Conservation (phyloP, 2,113 vertebrate genomes). For the Oryzias woworae region DNA sequence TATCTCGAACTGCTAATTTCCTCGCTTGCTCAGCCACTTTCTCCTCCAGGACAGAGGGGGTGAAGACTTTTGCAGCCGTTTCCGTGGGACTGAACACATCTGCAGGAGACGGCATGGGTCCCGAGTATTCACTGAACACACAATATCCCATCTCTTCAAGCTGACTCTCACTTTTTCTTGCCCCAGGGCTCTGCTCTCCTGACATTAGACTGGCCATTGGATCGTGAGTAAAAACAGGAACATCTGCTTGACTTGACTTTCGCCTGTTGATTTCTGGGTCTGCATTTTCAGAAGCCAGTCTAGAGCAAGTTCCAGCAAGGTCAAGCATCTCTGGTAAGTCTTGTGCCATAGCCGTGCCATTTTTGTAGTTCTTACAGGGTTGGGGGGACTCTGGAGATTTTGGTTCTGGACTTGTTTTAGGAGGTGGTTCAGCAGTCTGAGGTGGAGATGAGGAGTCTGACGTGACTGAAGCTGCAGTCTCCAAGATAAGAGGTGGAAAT, state of each 20-base stretch:
- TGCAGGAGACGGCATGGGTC: conserved; percentile 94
- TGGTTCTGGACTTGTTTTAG: conserved; percentile 71
- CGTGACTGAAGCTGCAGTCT: conserved; percentile 73
- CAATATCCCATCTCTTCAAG: conserved; percentile 96
- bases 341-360: conserved; percentile 88
- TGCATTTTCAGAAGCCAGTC: conserved; percentile 85
- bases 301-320: conserved; percentile 88
- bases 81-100: conserved; percentile 78
- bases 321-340: conserved; percentile 98
- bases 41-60: conserved; percentile 72
- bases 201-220: conserved; percentile 76
- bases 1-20: conserved; percentile 64
- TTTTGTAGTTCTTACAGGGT: conserved; percentile 85
- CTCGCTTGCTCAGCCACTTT: conserved; percentile 71
- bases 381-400: conserved; percentile 84
- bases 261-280: conserved; percentile 83
- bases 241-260: conserved; percentile 83
- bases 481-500: conserved; percentile 83
- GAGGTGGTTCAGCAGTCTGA: conserved; percentile 42
- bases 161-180: conserved; percentile 89
- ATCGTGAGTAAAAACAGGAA: conserved; percentile 74
- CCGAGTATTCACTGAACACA: conserved; percentile 98
- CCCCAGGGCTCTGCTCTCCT: conserved; percentile 81
- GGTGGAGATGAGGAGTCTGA: conserved; percentile 76
- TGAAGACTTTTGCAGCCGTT: conserved; percentile 69